phyloP scores from a whole-genome alignment of 2,888 invertebrate species.

The Pseudococcus longispinus region DNA sequence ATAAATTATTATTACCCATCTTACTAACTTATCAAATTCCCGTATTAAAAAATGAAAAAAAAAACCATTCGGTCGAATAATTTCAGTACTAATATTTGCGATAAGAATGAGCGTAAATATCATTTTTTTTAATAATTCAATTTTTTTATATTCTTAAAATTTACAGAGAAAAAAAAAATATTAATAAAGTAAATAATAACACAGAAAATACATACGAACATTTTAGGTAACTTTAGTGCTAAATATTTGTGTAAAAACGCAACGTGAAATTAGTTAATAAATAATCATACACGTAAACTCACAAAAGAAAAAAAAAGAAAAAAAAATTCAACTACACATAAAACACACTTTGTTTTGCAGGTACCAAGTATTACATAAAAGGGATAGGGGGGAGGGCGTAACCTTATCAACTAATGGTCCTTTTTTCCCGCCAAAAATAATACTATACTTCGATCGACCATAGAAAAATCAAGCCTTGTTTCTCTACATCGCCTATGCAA shows the following conservation, averaged over 20 bases:
- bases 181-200: slow-evolving; percentile 38
- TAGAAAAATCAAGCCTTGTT: neutral
- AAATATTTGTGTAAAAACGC: slow-evolving; percentile 40
- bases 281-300: slow-evolving; percentile 32
- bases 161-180: slow-evolving; percentile 8
- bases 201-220: slow-evolving; percentile 44
- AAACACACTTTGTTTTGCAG: slow-evolving; percentile 10
- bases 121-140: neutral
- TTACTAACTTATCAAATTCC: neutral
- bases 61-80: neutral
- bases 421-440: neutral
- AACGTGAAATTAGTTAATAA: slow-evolving; percentile 41
- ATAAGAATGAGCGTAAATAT: slow-evolving; percentile 21
- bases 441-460: neutral
- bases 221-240: slow-evolving; percentile 46
- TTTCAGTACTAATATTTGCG: neutral
- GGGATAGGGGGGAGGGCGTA: neutral
- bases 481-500: neutral
- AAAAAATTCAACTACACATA: neutral
- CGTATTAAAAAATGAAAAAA: neutral
- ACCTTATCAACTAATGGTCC: slow-evolving; percentile 25
- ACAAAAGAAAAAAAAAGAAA: slow-evolving; percentile 26
- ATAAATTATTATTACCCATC: slow-evolving; percentile 21
- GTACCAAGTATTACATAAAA: slow-evolving; percentile 21
- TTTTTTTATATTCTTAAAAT: neutral